A percentile compares a stretch with the other conserved stretches of the same genome.
These are phyloP conservation scores for Lepus europaeus DNA, from an alignment of 2,113 vertebrate species.

Conservation along the genomic window DNA sequence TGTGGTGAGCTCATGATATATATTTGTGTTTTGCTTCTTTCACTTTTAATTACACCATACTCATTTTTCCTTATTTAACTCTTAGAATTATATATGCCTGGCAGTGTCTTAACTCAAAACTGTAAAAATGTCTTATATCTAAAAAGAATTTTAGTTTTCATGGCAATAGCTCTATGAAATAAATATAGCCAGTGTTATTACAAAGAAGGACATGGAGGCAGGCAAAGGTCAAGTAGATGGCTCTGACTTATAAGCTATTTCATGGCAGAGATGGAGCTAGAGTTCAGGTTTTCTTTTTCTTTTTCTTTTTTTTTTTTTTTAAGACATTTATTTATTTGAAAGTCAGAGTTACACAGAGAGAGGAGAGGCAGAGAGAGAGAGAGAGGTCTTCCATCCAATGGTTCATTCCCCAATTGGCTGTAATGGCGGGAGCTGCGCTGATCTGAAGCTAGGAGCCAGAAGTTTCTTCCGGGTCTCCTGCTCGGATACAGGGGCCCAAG, in stretches of 20 bases:
- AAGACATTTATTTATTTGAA: no score
- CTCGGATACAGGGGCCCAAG: no score
- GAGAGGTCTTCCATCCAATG: no score
- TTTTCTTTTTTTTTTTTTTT: background rate
- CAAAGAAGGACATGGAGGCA: background rate
- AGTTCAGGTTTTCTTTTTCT: background rate
- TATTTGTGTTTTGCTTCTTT: conserved; percentile 36
- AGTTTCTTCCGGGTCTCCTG: no score
- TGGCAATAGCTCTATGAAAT: conserved; percentile 20
- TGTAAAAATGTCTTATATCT: conserved; percentile 26
- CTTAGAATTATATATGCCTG: conserved; percentile 41
- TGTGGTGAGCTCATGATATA: background rate
- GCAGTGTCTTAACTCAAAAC: background rate
- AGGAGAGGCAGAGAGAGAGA: no score
- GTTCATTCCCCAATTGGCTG: no score
- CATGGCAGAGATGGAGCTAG: background rate
- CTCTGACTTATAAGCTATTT: conserved; percentile 25
- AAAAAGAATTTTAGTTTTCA: conserved; percentile 51
- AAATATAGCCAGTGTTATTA: background rate
- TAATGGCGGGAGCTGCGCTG: no score
- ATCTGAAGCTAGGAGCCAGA: no score
- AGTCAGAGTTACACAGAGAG: no score
- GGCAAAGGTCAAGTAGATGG: conserved; percentile 7
- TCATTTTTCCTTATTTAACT: conserved; percentile 21
- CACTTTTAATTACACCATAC: background rate